Evolutionary conservation across 2,113 vertebrate genomes (phyloP).

Genomic region (Murina feae): DNA sequence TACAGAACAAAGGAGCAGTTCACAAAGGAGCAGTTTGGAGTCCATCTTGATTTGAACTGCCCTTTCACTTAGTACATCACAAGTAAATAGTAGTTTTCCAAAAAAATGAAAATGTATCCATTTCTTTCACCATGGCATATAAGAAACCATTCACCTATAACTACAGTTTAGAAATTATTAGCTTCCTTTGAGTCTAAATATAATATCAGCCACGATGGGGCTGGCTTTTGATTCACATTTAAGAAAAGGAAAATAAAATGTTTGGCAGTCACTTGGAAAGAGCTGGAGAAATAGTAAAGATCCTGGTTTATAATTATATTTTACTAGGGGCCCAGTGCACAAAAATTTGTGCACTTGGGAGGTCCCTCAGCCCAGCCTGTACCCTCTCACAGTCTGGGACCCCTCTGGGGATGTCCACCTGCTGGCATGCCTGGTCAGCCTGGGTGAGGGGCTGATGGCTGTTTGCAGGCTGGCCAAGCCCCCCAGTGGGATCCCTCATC

Average conservation of each 20-base stretch:
- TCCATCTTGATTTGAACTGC: too few species aligned
- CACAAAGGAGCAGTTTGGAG: too few species aligned
- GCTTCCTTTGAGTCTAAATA: neutral
- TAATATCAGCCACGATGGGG: neutral
- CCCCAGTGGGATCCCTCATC: too few species aligned
- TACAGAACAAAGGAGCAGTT: too few species aligned
- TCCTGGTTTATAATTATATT: neutral
- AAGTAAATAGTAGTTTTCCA: neutral
- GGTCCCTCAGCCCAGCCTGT: too few species aligned
- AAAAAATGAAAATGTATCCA: constrained; percentile 7
- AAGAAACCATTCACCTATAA: neutral
- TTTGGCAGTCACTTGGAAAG: neutral
- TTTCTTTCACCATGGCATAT: neutral
- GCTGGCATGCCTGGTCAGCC: too few species aligned
- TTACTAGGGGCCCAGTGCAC: too few species aligned
- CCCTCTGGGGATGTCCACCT: too few species aligned
- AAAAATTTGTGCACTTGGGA: too few species aligned
- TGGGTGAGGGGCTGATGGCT: too few species aligned
- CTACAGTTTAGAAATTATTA: neutral
- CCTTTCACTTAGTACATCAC: neutral
- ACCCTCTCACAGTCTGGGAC: too few species aligned
- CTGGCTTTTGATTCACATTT: neutral
- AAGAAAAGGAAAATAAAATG: constrained; percentile 14
- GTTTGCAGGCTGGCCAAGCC: too few species aligned
- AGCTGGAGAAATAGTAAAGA: constrained; percentile 16